A percentile compares a stretch with the other conserved stretches of the same genome.
These are phyloP conservation scores for Oncorhynchus kisutch DNA, from an alignment of 2,113 vertebrate genomes.

Conservation along the genomic window DNA sequence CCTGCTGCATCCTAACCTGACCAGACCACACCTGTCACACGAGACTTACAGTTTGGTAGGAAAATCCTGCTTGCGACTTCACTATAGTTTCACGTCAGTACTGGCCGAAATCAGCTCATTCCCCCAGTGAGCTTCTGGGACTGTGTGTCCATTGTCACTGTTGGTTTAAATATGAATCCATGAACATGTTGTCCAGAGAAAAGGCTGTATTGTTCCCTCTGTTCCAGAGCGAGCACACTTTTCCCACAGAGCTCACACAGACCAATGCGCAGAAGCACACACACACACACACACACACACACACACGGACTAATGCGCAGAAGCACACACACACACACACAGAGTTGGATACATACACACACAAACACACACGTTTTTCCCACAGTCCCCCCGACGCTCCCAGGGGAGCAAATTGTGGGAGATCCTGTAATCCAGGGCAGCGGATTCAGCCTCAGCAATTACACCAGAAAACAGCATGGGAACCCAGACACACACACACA, in stretches of 20 bases:
- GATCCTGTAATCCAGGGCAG: slow-evolving; percentile 70
- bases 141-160: slow-evolving; percentile 16
- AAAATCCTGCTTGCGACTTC: too few species aligned
- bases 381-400: slow-evolving; percentile 71
- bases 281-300: slow-evolving; percentile 23
- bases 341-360: slow-evolving; percentile 29
- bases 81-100: too few species aligned
- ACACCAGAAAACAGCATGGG: slow-evolving; percentile 63
- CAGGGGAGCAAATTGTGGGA: slow-evolving; percentile 67
- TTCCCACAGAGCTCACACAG: slow-evolving; percentile 62
- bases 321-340: slow-evolving; percentile 9
- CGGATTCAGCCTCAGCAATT: slow-evolving; percentile 68
- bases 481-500: slow-evolving; percentile 41
- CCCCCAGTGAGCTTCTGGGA: too few species aligned
- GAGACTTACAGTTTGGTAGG: neutral
- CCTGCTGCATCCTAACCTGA: too few species aligned
- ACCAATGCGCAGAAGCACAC: neutral
- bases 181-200: slow-evolving; percentile 46
- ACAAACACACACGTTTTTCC: slow-evolving; percentile 62
- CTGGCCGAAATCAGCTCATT: too few species aligned
- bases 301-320: slow-evolving; percentile 14
- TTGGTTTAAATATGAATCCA: slow-evolving; percentile 53
- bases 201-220: slow-evolving; percentile 62
- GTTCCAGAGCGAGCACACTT: slow-evolving; percentile 48
- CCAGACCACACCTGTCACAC: neutral